Evolutionary conservation across 2,888 invertebrate species (phyloP).

Genomic region (Idaea dimidiata): DNA sequence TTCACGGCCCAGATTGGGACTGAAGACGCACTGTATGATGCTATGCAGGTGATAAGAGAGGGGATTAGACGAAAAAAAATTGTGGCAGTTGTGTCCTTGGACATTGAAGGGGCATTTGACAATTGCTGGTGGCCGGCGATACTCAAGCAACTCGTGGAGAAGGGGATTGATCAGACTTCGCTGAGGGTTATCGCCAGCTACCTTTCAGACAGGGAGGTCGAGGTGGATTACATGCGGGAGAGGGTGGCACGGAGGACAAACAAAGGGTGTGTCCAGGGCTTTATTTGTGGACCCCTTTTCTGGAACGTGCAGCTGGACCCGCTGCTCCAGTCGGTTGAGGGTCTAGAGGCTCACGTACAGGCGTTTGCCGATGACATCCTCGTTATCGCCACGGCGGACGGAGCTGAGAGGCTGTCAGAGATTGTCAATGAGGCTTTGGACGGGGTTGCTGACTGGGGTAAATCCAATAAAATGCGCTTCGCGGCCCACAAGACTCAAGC

Average conservation of each 20-base stretch:
- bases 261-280: too few species aligned
- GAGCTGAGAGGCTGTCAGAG: background rate
- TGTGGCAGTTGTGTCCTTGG: constrained; percentile 9
- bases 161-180: constrained; percentile 9
- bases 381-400: too few species aligned
- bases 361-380: constrained; percentile 17
- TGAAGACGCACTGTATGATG: constrained; percentile 22
- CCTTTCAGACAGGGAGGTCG: constrained; percentile 3
- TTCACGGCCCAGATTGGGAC: constrained; percentile 21
- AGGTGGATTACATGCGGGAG: too few species aligned
- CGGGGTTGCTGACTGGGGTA: constrained; percentile 14
- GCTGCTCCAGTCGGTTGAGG: constrained; percentile 7
- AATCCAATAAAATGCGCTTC: constrained; percentile 7
- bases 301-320: constrained; percentile 27
- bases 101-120: constrained; percentile 21
- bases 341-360: constrained; percentile 11
- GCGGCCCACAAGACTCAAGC: constrained; percentile 20
- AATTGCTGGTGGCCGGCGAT: constrained; percentile 17
- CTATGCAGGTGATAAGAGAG: constrained; percentile 1
- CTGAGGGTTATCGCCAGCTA: constrained; percentile 12
- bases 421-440: constrained; percentile 4
- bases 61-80: constrained; percentile 7
- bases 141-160: constrained; percentile 9
- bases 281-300: constrained; percentile 18
- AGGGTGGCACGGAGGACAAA: too few species aligned